phyloP scores from a whole-genome alignment of 2,888 invertebrate genomes.

The Troides helena region DNA sequence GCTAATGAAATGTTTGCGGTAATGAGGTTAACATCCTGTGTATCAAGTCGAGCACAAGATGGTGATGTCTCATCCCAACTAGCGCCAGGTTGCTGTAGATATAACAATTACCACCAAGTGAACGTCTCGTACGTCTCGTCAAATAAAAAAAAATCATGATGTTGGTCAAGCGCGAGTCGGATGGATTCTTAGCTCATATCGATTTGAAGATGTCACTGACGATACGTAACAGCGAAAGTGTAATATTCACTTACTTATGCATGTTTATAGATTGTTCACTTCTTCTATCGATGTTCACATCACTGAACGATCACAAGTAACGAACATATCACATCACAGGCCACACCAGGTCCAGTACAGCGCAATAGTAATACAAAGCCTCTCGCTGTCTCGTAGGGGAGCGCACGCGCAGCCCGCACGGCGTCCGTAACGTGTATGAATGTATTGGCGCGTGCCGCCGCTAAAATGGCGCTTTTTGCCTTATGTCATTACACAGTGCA shows the following conservation, averaged over 20 bases:
- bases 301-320: slow-evolving; percentile 14
- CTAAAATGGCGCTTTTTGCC: slow-evolving; percentile 39
- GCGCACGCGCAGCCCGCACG: slow-evolving; percentile 35
- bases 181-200: too few species aligned
- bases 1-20: too few species aligned
- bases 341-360: background rate
- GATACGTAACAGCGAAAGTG: slow-evolving; percentile 10
- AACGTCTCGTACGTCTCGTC: too few species aligned
- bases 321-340: slow-evolving; percentile 1
- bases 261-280: slow-evolving; percentile 1
- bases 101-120: too few species aligned
- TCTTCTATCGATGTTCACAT: slow-evolving; percentile 5
- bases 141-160: too few species aligned
- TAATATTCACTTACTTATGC: slow-evolving; percentile 23
- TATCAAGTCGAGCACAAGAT: too few species aligned
- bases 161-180: too few species aligned
- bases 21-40: too few species aligned
- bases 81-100: too few species aligned
- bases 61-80: too few species aligned
- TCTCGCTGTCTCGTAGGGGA: slow-evolving; percentile 25
- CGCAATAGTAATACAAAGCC: slow-evolving; percentile 6
- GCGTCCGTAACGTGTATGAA: slow-evolving; percentile 32
- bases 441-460: slow-evolving; percentile 37
- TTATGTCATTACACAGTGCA: background rate
- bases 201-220: too few species aligned